Conservation (phyloP, 2,113 vertebrate genomes). For the Pimephales promelas region DNA sequence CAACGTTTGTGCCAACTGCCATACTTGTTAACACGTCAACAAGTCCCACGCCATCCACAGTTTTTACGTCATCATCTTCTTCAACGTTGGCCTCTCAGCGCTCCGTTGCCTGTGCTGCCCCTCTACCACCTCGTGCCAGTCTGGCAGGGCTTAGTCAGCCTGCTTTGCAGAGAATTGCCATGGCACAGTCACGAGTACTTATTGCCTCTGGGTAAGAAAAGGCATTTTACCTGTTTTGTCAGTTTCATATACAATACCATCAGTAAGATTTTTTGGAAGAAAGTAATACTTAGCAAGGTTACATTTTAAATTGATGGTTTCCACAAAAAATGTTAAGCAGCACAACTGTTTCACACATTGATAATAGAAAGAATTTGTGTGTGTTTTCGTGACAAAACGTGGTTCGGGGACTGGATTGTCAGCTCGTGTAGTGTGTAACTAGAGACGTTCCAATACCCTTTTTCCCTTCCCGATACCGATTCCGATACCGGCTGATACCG, state of each 20-base stretch:
- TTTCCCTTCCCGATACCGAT: no score
- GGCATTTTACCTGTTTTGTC: neutral
- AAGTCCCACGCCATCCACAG: constrained; percentile 69
- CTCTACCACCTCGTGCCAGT: constrained; percentile 73
- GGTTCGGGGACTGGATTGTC: no score
- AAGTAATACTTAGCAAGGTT: neutral
- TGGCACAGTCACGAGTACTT: constrained; percentile 91
- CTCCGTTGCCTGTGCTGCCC: constrained; percentile 67
- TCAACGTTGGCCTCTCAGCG: constrained; percentile 69
- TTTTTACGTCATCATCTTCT: constrained; percentile 67
- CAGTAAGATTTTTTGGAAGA: neutral
- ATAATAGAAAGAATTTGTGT: neutral
- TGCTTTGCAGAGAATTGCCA: constrained; percentile 87
- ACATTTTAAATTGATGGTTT: neutral
- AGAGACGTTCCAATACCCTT: no score
- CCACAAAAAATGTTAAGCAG: neutral
- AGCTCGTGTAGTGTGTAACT: no score
- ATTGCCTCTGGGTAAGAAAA: constrained; percentile 90
- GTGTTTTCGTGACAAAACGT: no score
- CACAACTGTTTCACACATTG: no score
- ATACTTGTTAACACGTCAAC: constrained; percentile 71
- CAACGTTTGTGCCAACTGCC: constrained; percentile 70
- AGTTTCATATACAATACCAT: neutral
- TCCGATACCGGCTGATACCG: no score
- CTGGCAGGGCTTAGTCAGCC: constrained; percentile 83